Conservation (phyloP, 2,797 vertebrate genomes). For the Hafferia zeledoni region DNA sequence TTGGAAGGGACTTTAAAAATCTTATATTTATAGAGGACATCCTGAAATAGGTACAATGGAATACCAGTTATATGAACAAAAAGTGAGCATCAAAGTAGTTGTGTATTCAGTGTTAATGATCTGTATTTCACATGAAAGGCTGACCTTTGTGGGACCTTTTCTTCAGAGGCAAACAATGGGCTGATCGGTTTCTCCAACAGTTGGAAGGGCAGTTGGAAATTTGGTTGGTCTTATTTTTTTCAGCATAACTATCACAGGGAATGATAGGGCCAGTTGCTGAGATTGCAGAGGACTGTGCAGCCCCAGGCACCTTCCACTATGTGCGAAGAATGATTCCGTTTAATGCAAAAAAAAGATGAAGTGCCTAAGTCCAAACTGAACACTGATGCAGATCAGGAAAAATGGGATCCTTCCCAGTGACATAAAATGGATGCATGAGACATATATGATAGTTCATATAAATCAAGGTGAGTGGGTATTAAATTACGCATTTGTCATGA, state of each 20-base stretch:
- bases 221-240: neutral
- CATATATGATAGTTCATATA: neutral
- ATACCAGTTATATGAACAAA: neutral
- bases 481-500: neutral
- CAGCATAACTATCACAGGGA: conserved; percentile 1
- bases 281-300: neutral
- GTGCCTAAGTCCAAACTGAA: neutral
- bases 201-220: neutral
- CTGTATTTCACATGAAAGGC: neutral
- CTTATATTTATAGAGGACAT: neutral
- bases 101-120: neutral
- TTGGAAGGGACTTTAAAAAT: neutral
- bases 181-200: neutral
- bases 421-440: neutral
- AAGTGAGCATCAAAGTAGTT: neutral
- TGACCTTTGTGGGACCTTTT: neutral
- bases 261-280: neutral
- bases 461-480: neutral
- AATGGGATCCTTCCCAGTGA: neutral
- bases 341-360: neutral
- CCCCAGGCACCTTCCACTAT: neutral
- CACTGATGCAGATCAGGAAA: neutral
- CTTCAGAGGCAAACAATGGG: neutral
- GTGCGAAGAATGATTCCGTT: neutral
- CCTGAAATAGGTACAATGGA: neutral